These are phyloP conservation scores for Lordiphosa clarofinis DNA, from an alignment of 1,140 invertebrate genomes.

Conservation along the genomic window DNA sequence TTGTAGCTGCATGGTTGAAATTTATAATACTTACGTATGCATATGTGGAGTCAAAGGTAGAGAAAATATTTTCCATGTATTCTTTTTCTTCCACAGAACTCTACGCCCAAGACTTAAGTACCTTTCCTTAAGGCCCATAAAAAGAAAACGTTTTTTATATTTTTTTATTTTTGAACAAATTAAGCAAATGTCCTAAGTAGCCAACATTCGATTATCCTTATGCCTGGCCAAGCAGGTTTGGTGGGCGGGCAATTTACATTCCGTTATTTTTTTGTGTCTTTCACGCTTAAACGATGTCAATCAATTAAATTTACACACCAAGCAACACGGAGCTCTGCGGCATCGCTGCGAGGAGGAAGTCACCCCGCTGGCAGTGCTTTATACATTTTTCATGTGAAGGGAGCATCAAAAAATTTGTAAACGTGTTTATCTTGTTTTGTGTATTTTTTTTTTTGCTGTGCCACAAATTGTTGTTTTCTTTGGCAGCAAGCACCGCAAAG, in stretches of 20 bases:
- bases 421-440: conserved; percentile 47
- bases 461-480: conserved; percentile 4
- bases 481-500: conserved; percentile 33
- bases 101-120: too few species aligned
- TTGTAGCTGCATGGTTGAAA: too few species aligned
- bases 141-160: too few species aligned
- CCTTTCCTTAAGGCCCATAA: too few species aligned
- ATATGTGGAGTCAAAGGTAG: too few species aligned
- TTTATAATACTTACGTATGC: too few species aligned
- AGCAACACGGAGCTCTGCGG: background rate
- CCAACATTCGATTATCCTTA: conserved; percentile 22
- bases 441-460: background rate
- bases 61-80: too few species aligned
- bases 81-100: too few species aligned
- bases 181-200: background rate
- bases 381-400: conserved; percentile 57
- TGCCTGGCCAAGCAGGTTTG: background rate
- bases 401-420: conserved; percentile 37
- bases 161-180: too few species aligned
- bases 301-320: conserved; percentile 65
- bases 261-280: conserved; percentile 17
- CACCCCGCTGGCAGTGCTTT: conserved; percentile 35
- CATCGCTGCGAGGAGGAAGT: background rate
- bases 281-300: conserved; percentile 65
- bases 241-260: conserved; percentile 38